These are phyloP conservation scores for Drosophila santomea DNA, from an alignment of 1,140 invertebrate genomes.

Conservation along the genomic window DNA sequence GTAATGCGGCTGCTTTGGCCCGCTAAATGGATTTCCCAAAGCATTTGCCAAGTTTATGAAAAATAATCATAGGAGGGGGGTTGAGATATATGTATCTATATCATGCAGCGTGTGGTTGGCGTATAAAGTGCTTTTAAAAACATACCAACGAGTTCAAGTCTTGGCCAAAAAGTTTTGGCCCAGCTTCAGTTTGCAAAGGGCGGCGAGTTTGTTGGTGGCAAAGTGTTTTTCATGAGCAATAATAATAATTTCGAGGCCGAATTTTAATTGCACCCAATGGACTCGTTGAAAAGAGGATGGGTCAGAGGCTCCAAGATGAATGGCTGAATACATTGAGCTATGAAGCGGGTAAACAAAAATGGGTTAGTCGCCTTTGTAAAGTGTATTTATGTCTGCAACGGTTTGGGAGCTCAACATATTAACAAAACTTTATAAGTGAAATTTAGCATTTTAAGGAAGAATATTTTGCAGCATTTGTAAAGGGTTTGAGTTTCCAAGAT, in stretches of 20 bases:
- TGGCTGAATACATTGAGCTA: conserved; percentile 23
- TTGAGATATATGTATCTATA: conserved; percentile 47
- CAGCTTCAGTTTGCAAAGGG: conserved; percentile 19
- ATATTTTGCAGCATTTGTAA: too few relatives aligned
- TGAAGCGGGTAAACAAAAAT: conserved; percentile 14
- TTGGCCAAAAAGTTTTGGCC: conserved; percentile 48
- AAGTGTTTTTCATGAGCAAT: conserved; percentile 81
- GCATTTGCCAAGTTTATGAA: conserved; percentile 81
- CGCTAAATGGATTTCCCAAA: conserved; percentile 77
- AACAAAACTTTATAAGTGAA: background rate
- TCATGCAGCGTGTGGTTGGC: conserved; percentile 55
- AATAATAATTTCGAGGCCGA: conserved; percentile 80
- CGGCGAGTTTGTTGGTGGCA: conserved; percentile 33
- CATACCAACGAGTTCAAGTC: conserved; percentile 61
- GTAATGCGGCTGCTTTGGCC: conserved; percentile 68
- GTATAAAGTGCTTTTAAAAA: conserved; percentile 80
- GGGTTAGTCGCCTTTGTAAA: conserved; percentile 8
- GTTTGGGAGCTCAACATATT: background rate
- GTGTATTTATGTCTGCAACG: background rate
- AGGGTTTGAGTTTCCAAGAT: too few relatives aligned
- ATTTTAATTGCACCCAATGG: conserved; percentile 79
- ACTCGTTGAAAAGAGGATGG: conserved; percentile 63
- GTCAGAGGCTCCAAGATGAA: conserved; percentile 20
- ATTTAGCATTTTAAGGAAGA: too few relatives aligned
- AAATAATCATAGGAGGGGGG: conserved; percentile 64